phyloP scores from a whole-genome alignment of 2,797 vertebrate species.

The Podarcis siculus region DNA sequence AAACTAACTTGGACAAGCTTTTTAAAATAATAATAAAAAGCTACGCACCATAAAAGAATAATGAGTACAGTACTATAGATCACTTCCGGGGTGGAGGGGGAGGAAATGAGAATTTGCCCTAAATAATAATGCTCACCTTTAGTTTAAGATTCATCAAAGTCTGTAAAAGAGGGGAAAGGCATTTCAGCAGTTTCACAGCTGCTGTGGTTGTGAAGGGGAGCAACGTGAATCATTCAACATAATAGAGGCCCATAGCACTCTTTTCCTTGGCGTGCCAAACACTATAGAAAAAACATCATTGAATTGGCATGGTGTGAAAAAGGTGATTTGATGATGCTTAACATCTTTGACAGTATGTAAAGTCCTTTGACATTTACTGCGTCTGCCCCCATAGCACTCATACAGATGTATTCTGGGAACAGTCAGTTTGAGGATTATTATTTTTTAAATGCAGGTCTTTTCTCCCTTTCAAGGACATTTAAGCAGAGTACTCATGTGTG shows the following conservation, averaged over 20 bases:
- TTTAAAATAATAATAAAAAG: not conserved
- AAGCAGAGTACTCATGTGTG: not conserved
- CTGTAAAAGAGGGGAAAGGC: not conserved
- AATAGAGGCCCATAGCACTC: not conserved
- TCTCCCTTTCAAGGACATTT: not conserved
- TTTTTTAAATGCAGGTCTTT: not conserved
- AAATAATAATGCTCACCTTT: not conserved
- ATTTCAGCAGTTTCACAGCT: not conserved
- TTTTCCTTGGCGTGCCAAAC: not conserved
- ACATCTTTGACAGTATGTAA: not conserved
- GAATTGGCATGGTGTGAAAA: not conserved
- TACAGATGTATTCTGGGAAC: not conserved
- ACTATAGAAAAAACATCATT: not conserved
- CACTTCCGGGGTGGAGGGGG: not conserved
- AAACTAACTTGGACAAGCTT: not conserved
- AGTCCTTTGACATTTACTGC: constrained; percentile 20
- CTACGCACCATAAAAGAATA: not conserved
- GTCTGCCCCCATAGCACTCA: not conserved
- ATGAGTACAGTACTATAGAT: not conserved
- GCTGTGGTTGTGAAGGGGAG: not conserved
- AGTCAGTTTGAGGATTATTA: not conserved
- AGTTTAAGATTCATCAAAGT: not conserved
- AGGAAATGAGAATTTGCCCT: not conserved
- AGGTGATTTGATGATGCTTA: constrained; percentile 11
- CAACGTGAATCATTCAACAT: not conserved